These are phyloP conservation scores for Musca vetustissima DNA, from an alignment of 1,140 invertebrate genomes.

Conservation along the genomic window DNA sequence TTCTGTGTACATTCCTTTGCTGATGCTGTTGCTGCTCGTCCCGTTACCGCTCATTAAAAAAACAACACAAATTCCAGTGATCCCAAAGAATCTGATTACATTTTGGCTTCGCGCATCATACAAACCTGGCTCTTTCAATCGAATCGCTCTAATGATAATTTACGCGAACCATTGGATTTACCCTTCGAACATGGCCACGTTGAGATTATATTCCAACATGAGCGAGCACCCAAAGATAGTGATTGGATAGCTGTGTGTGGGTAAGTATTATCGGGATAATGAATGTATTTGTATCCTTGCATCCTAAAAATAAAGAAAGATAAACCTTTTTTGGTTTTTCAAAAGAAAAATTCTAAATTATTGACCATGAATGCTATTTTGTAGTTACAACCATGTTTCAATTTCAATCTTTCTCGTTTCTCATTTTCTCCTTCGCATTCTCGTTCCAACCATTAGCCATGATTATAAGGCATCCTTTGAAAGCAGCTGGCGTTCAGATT, in stretches of 20 bases:
- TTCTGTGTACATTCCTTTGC: too few species aligned
- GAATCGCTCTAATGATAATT: conserved; percentile 50
- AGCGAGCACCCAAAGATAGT: conserved; percentile 46
- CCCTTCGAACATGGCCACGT: conserved; percentile 53
- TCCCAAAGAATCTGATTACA: conserved; percentile 67
- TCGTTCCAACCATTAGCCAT: conserved; percentile 36
- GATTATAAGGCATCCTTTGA: conserved; percentile 54
- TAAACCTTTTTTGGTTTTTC: too few species aligned
- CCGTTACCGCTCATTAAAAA: too few species aligned
- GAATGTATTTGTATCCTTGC: background rate
- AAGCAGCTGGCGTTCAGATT: conserved; percentile 53
- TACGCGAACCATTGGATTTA: conserved; percentile 46
- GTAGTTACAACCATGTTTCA: background rate
- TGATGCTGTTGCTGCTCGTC: too few species aligned
- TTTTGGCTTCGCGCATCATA: conserved; percentile 65
- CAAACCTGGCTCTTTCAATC: conserved; percentile 58
- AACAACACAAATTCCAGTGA: conserved; percentile 62
- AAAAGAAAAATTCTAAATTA: background rate
- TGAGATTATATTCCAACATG: conserved; percentile 55
- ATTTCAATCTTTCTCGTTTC: conserved; percentile 4
- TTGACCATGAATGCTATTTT: background rate
- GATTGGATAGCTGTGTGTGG: conserved; percentile 54
- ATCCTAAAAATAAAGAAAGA: background rate
- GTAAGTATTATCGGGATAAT: conserved; percentile 32
- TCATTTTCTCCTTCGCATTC: background rate